phyloP scores from a whole-genome alignment of 2,888 invertebrate species.

The Cephus sareptanus region DNA sequence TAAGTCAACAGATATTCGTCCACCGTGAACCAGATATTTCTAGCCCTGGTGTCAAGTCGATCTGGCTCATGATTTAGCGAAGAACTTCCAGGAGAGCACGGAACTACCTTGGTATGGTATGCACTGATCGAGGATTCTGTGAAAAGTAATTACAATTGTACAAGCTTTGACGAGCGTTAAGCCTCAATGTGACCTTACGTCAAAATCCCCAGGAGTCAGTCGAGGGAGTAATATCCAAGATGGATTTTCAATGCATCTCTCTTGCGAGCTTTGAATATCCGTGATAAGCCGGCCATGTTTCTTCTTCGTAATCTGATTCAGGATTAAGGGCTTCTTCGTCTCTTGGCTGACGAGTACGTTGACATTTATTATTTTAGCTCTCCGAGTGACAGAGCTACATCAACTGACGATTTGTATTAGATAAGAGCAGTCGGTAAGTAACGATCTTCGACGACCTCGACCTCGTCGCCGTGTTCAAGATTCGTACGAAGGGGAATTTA shows the following conservation, averaged over 20 bases:
- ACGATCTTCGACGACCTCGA: not conserved
- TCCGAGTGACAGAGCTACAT: not conserved
- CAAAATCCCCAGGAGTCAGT: not conserved
- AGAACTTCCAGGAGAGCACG: not conserved
- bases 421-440: not conserved
- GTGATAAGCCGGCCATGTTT: not conserved
- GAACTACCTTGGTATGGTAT: not conserved
- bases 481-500: slow-evolving; percentile 24
- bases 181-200: not conserved
- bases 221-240: not conserved
- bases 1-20: slow-evolving; percentile 19
- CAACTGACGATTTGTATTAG: not conserved
- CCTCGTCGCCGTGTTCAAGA: not conserved
- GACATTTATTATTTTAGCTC: not conserved
- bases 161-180: not conserved
- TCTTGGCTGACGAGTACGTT: not conserved
- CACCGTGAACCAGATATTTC: slow-evolving; percentile 47
- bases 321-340: not conserved
- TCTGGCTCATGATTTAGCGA: not conserved
- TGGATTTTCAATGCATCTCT: not conserved
- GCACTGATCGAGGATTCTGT: not conserved
- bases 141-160: not conserved
- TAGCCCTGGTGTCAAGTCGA: slow-evolving; percentile 17
- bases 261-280: not conserved
- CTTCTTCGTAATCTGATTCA: not conserved